Conservation (phyloP, 2,888 invertebrate genomes). For the Agrilus cyanescens region DNA sequence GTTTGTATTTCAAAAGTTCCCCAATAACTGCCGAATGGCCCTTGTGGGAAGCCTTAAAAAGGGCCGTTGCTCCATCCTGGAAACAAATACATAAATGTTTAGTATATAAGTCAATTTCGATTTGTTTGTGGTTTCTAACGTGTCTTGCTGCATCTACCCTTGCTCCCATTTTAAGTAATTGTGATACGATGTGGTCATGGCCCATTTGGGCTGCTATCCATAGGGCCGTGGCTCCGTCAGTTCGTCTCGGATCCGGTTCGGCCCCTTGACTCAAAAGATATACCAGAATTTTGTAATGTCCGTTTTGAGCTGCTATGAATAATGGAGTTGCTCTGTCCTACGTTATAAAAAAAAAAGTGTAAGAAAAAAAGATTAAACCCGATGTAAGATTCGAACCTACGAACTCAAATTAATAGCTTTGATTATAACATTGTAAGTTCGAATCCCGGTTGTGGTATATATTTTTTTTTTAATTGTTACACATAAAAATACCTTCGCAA, state of each 20-base stretch:
- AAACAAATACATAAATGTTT: slow-evolving; percentile 16
- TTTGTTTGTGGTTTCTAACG: slow-evolving; percentile 37
- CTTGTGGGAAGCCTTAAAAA: slow-evolving; percentile 93
- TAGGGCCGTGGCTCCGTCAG: slow-evolving; percentile 77
- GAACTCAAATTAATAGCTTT: too few relatives aligned
- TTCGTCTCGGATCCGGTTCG: slow-evolving; percentile 57
- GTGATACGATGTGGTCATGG: slow-evolving; percentile 66
- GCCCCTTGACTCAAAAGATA: slow-evolving; percentile 65
- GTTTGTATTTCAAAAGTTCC: slow-evolving; percentile 70
- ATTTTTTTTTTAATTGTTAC: too few relatives aligned
- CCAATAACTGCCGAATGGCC: slow-evolving; percentile 80
- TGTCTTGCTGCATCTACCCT: slow-evolving; percentile 68
- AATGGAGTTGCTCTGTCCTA: slow-evolving; percentile 87
- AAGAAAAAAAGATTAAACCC: too few relatives aligned
- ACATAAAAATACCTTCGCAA: too few relatives aligned
- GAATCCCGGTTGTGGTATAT: too few relatives aligned
- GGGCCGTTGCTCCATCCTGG: slow-evolving; percentile 85
- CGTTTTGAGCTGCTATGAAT: slow-evolving; percentile 90
- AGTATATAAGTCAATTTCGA: not conserved
- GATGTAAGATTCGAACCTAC: too few relatives aligned
- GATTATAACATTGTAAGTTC: too few relatives aligned
- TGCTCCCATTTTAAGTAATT: slow-evolving; percentile 68
- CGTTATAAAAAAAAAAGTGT: too few relatives aligned
- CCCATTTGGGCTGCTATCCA: slow-evolving; percentile 97
- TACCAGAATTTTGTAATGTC: slow-evolving; percentile 69